Percentiles rank a stretch among this genome's conserved stretches.
Evolutionary conservation across 2,113 vertebrate species (phyloP).

Genomic region (Prionailurus viverrinus): DNA sequence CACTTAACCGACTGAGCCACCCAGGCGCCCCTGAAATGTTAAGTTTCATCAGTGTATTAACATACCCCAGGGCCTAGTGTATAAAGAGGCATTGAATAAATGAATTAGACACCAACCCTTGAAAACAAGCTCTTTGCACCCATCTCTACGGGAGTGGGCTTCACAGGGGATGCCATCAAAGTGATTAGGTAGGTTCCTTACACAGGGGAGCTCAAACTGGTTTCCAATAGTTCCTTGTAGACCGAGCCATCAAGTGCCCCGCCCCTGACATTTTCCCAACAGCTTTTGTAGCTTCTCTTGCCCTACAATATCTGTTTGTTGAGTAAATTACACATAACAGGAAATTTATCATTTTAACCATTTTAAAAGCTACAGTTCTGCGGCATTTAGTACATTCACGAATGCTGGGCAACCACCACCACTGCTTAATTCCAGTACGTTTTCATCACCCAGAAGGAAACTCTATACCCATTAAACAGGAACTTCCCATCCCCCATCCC

Average conservation of each 20-base stretch:
- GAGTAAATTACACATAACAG: not conserved
- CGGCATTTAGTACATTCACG: not conserved
- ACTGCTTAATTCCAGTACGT: not conserved
- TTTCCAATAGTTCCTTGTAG: not conserved
- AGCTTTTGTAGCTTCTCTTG: not conserved
- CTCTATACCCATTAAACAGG: not conserved
- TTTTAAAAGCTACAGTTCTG: not conserved
- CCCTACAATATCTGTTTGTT: not conserved
- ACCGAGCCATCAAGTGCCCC: not conserved
- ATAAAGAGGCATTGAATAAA: not conserved
- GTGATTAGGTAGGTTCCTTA: not conserved
- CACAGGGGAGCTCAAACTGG: not conserved
- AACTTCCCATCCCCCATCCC: not conserved
- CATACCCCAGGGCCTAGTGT: not conserved
- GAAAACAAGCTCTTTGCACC: not conserved
- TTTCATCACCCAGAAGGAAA: conserved; percentile 19
- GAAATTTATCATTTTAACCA: not conserved
- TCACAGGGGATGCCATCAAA: not conserved
- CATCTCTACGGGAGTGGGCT: not conserved
- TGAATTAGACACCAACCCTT: not conserved
- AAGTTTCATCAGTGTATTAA: not conserved
- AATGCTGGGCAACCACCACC: not conserved
- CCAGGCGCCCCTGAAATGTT: too few species aligned
- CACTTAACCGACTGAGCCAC: too few species aligned
- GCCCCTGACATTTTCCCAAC: not conserved